Percentiles rank a stretch among this genome's conserved stretches.
phyloP scores from a whole-genome alignment of 2,888 invertebrate species.

The Lathronympha strigana region DNA sequence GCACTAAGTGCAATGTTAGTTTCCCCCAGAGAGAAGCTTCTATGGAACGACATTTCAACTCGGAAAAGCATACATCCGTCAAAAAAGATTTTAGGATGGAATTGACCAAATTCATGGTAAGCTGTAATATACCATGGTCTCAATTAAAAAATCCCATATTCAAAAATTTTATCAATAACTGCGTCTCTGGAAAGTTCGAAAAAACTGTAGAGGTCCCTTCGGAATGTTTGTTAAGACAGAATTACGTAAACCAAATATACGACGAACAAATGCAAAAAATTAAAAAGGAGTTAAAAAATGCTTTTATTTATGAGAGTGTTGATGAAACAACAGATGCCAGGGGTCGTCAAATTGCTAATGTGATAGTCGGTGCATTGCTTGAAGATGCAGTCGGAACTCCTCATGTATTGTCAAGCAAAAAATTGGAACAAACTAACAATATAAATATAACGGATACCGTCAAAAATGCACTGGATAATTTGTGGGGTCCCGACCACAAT shows the following conservation, averaged over 20 bases:
- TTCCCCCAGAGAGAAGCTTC: background rate
- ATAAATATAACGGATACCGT: slow-evolving; percentile 3
- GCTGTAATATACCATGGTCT: slow-evolving; percentile 17
- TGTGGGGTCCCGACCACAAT: slow-evolving; percentile 14
- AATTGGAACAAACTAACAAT: slow-evolving; percentile 2
- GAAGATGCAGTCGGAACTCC: slow-evolving; percentile 10
- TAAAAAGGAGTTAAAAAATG: slow-evolving; percentile 7
- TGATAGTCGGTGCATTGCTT: slow-evolving; percentile 14
- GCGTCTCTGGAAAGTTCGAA: slow-evolving; percentile 11
- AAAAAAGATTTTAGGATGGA: slow-evolving; percentile 10
- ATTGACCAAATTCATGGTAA: slow-evolving; percentile 18
- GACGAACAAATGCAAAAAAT: slow-evolving; percentile 21
- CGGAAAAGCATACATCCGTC: slow-evolving; percentile 9
- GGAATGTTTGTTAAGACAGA: slow-evolving; percentile 15
- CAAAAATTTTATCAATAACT: slow-evolving; percentile 6
- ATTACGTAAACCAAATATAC: slow-evolving; percentile 18
- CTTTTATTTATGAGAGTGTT: slow-evolving; percentile 5
- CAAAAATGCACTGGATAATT: slow-evolving; percentile 6
- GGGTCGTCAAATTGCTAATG: slow-evolving; percentile 18
- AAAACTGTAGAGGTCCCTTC: slow-evolving; percentile 5
- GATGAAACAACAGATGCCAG: slow-evolving; percentile 22
- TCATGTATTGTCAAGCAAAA: background rate
- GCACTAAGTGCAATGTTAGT: background rate
- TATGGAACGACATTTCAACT: slow-evolving; percentile 5
- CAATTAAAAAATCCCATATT: slow-evolving; percentile 13